Conservation (phyloP, 2,113 vertebrate genomes). For the Crotalus horridus region DNA sequence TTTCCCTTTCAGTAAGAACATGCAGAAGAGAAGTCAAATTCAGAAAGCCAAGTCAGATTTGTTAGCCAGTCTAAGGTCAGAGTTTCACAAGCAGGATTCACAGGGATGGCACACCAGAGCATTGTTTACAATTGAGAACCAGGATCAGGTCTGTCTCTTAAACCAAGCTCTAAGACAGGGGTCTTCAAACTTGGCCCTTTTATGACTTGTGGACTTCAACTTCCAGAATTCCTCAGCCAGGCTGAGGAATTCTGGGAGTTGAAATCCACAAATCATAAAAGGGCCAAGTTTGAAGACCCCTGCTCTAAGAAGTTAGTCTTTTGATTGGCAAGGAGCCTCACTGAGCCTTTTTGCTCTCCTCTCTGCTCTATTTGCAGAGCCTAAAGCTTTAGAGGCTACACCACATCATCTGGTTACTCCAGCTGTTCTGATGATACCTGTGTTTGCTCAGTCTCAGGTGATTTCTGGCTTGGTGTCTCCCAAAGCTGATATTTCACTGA, state of each 20-base stretch:
- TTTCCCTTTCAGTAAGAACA: not conserved
- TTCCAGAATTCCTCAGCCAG: too few species aligned
- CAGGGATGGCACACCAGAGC: not conserved
- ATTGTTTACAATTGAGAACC: not conserved
- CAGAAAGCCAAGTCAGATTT: not conserved
- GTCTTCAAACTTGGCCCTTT: too few species aligned
- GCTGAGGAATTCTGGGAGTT: too few species aligned
- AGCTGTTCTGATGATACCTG: not conserved
- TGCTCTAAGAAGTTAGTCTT: not conserved
- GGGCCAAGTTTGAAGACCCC: too few species aligned
- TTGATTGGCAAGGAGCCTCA: not conserved
- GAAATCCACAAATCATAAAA: too few species aligned
- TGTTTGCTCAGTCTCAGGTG: not conserved
- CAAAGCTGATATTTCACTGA: not conserved
- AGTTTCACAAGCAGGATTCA: not conserved
- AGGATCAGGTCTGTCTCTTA: not conserved
- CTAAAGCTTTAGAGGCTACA: rapidly evolving
- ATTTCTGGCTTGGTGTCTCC: not conserved
- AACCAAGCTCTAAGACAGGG: too few species aligned
- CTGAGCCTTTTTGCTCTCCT: not conserved
- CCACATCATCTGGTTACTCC: not conserved
- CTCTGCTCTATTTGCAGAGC: not conserved
- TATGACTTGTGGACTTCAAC: too few species aligned
- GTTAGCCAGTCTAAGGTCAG: not conserved
- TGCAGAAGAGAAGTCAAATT: not conserved